phyloP scores from a whole-genome alignment of 2,888 invertebrate species.

The Amiota communis region DNA sequence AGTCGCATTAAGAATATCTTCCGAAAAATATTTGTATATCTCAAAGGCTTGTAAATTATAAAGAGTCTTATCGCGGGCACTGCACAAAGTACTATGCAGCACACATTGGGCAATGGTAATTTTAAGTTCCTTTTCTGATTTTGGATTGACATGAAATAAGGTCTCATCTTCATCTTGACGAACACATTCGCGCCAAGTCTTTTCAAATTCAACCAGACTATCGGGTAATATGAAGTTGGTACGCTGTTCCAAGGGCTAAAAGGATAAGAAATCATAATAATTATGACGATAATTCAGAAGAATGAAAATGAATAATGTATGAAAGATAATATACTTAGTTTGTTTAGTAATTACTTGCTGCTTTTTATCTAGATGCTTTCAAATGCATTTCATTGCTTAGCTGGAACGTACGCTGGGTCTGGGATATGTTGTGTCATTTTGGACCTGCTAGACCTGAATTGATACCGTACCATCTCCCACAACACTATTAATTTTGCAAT shows the following conservation, averaged over 20 bases:
- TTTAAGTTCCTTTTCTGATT: constrained; percentile 60
- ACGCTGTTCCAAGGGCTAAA: constrained; percentile 39
- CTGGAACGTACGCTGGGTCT: no score
- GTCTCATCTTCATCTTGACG: constrained; percentile 45
- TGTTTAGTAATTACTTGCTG: no score
- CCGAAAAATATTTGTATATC: constrained; percentile 83
- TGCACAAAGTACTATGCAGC: constrained; percentile 80
- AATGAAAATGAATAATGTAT: no score
- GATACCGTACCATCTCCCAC: no score
- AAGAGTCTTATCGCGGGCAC: constrained; percentile 77
- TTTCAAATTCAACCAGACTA: constrained; percentile 65
- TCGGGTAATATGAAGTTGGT: constrained; percentile 66
- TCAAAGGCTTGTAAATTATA: constrained; percentile 81
- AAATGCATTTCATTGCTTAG: no score
- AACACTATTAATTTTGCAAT: no score
- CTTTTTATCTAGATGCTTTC: no score
- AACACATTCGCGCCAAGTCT: constrained; percentile 53
- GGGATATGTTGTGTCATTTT: no score
- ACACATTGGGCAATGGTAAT: constrained; percentile 68
- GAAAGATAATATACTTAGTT: no score
- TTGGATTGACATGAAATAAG: constrained; percentile 61
- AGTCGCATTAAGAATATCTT: constrained; percentile 77
- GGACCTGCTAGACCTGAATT: no score
- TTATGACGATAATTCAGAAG: neutral
- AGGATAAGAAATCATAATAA: neutral